These are phyloP conservation scores for Sycon ciliatum DNA, from an alignment of 37 sponge, comb jelly and placozoan genomes.

Conservation along the genomic window DNA sequence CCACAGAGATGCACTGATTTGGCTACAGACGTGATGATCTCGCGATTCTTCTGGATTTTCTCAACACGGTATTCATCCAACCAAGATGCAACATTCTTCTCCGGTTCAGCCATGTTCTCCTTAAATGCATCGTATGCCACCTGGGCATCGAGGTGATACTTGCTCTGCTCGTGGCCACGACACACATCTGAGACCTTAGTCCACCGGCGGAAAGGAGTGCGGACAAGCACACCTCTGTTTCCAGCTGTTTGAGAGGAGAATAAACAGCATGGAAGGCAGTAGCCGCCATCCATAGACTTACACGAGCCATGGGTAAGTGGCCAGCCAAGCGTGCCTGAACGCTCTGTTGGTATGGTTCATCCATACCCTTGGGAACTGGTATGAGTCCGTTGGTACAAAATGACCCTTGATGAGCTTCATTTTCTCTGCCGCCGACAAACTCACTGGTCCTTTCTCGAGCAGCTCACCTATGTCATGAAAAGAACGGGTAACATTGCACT, in stretches of 20 bases:
- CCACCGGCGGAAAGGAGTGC: neutral
- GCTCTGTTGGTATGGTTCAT: neutral
- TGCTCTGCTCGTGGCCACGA: neutral
- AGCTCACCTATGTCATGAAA: too few species aligned
- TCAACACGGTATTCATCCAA: neutral
- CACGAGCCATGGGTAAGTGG: neutral
- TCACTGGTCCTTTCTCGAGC: too few species aligned
- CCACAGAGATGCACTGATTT: neutral
- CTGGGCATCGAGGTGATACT: neutral
- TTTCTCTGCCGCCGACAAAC: too few species aligned
- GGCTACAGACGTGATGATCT: neutral
- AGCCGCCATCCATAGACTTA: neutral
- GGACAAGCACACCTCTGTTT: neutral
- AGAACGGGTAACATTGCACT: too few species aligned
- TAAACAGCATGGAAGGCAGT: neutral
- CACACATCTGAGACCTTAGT: neutral
- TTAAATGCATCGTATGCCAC: neutral
- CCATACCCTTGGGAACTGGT: neutral
- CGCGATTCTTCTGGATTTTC: neutral
- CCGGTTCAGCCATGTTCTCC: neutral
- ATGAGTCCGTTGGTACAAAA: neutral
- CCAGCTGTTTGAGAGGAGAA: neutral
- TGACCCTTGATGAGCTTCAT: neutral
- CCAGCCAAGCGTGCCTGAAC: neutral
- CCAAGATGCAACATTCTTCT: neutral